These are phyloP conservation scores for Egretta garzetta DNA, from an alignment of 2,113 vertebrate species.

Conservation along the genomic window DNA sequence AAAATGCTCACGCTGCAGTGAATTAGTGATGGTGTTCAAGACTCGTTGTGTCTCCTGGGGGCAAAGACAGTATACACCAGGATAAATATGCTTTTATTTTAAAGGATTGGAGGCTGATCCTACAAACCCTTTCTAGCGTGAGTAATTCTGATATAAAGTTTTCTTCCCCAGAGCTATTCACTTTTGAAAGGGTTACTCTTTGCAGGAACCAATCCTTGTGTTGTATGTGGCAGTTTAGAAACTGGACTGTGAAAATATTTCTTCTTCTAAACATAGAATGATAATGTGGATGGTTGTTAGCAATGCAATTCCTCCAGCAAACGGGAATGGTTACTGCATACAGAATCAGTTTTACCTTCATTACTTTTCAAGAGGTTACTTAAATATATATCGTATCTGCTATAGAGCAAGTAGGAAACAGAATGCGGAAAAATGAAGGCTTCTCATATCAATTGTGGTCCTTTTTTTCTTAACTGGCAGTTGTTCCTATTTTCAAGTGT, in stretches of 20 bases:
- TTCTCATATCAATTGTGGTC: slow-evolving; percentile 32
- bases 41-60: not conserved
- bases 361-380: slow-evolving; percentile 62
- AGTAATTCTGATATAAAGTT: not conserved
- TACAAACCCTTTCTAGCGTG: not conserved
- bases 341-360: slow-evolving; percentile 63
- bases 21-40: slow-evolving; percentile 20
- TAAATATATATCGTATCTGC: slow-evolving; percentile 5
- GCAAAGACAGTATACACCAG: not conserved
- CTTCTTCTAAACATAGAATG: not conserved
- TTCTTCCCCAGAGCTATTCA: not conserved
- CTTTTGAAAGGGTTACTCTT: slow-evolving; percentile 9
- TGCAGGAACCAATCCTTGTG: not conserved
- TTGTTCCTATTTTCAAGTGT: slow-evolving; percentile 79
- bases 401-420: slow-evolving; percentile 38
- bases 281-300: slow-evolving; percentile 33
- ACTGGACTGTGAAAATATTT: slow-evolving; percentile 34
- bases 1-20: not conserved
- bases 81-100: slow-evolving; percentile 22
- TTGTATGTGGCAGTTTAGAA: not conserved
- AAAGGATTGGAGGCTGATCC: not conserved
- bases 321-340: slow-evolving; percentile 23
- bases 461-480: slow-evolving; percentile 67
- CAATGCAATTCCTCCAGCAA: slow-evolving; percentile 15
- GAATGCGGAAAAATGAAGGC: slow-evolving; percentile 37